A percentile compares a stretch with the other conserved stretches of the same genome.
Conservation (phyloP, 2,113 vertebrate species). For the Paracyprichromis sp. region DNA sequence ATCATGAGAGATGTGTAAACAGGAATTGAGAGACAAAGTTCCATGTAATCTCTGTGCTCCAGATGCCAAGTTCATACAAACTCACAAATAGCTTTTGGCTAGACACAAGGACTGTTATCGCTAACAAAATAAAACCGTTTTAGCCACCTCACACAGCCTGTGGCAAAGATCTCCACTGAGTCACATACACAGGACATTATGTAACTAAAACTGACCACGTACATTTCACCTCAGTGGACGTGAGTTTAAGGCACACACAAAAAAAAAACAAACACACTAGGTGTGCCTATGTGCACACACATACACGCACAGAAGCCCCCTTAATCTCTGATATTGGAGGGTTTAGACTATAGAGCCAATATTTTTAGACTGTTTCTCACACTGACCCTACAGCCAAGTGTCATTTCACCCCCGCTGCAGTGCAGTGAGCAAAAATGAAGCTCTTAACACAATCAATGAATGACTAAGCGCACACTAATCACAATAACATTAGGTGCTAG, state of each 20-base stretch:
- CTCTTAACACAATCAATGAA: not conserved
- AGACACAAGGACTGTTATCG: not conserved
- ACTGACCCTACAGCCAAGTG: not conserved
- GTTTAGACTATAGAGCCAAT: not conserved
- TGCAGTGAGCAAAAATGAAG: not conserved
- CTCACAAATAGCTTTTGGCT: not conserved
- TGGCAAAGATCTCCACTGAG: not conserved
- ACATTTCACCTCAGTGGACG: not conserved
- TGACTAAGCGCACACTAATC: not conserved
- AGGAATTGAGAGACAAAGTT: conserved; percentile 65
- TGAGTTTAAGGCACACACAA: not conserved
- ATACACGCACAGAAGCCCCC: not conserved
- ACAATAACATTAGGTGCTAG: not conserved
- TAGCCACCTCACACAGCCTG: not conserved
- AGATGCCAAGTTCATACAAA: conserved; percentile 41
- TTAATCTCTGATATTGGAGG: not conserved
- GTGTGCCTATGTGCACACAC: not conserved
- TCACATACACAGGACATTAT: not conserved
- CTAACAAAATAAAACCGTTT: not conserved
- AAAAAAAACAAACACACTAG: not conserved
- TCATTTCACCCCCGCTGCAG: not conserved
- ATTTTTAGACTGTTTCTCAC: not conserved
- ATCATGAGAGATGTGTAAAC: conserved; percentile 45
- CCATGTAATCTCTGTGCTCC: conserved; percentile 59
- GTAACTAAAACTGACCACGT: not conserved